Evolutionary conservation across 2,797 vertebrate species (phyloP).

Genomic region (Nyctibius grandis): DNA sequence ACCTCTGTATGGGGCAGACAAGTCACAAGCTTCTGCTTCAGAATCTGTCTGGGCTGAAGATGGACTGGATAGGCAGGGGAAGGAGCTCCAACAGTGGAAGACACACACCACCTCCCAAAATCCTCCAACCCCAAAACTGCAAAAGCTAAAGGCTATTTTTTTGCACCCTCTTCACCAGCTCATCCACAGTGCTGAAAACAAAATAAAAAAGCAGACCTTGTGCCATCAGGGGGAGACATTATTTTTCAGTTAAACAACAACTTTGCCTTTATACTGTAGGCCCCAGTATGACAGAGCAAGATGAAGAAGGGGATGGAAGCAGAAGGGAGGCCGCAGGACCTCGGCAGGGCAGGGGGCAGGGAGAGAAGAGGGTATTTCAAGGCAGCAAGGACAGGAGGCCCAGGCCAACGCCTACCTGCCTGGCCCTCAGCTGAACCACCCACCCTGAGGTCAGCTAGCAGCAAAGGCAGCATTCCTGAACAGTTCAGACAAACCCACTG

Average conservation of each 20-base stretch:
- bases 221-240: background rate
- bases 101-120: background rate
- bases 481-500: constrained; percentile 80
- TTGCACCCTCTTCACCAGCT: background rate
- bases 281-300: background rate
- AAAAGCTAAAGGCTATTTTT: background rate
- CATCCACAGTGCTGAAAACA: background rate
- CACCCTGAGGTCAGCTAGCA: constrained; percentile 78
- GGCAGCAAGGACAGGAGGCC: constrained; percentile 8
- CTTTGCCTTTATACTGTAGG: background rate
- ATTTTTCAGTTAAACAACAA: background rate
- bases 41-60: background rate
- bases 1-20: background rate
- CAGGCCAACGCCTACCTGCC: constrained; percentile 49
- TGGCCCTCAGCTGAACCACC: constrained; percentile 87
- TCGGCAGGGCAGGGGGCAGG: background rate
- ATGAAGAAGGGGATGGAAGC: background rate
- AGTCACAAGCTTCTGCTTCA: background rate
- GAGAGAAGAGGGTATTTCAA: background rate
- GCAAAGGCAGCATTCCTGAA: constrained; percentile 82
- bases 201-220: background rate
- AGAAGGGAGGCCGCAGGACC: background rate
- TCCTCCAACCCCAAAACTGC: background rate
- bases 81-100: background rate
- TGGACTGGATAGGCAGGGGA: background rate